A percentile compares a stretch with the other conserved stretches of the same genome.
Evolutionary conservation across 2,113 vertebrate species (phyloP).

Genomic region (Pungitius pungitius): DNA sequence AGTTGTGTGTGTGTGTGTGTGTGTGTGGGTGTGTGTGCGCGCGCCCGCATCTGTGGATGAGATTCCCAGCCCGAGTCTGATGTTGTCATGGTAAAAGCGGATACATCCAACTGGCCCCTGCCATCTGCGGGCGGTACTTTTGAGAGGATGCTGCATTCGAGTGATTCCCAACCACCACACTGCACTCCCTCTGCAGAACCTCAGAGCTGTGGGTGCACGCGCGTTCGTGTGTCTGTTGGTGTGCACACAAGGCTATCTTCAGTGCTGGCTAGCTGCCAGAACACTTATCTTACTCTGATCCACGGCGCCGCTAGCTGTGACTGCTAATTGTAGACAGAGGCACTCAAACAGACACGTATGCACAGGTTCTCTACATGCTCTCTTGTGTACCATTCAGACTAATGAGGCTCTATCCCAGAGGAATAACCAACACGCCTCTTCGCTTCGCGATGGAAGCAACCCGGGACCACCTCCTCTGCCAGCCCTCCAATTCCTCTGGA

Average conservation of each 20-base stretch:
- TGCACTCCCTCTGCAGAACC: slow-evolving; percentile 26
- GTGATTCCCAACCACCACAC: slow-evolving; percentile 30
- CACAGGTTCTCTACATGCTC: slow-evolving; percentile 67
- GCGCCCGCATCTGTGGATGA: slow-evolving; percentile 34
- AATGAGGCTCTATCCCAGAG: slow-evolving; percentile 74
- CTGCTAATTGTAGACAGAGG: slow-evolving; percentile 75
- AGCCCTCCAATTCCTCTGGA: slow-evolving; percentile 21
- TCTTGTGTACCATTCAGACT: slow-evolving; percentile 70
- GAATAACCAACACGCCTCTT: slow-evolving; percentile 54
- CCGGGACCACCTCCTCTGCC: slow-evolving; percentile 47
- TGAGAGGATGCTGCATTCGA: slow-evolving; percentile 35
- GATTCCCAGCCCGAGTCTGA: slow-evolving; percentile 42
- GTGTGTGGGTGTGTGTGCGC: too few species aligned
- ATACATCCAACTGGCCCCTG: slow-evolving; percentile 41
- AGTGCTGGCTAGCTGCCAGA: slow-evolving; percentile 65
- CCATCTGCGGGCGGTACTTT: slow-evolving; percentile 63
- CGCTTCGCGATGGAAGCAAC: slow-evolving; percentile 60
- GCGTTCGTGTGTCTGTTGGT: slow-evolving; percentile 11
- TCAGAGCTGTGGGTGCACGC: slow-evolving; percentile 23
- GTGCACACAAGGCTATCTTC: slow-evolving; percentile 33
- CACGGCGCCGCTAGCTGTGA: slow-evolving; percentile 62
- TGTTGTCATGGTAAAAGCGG: slow-evolving; percentile 48
- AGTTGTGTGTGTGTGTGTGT: slow-evolving; percentile 49
- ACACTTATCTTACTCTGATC: slow-evolving; percentile 75
- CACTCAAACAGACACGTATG: slow-evolving; percentile 69